A percentile compares a stretch with the other conserved stretches of the same genome.
These are phyloP conservation scores for Prunella himalayana DNA, from an alignment of 2,113 vertebrate genomes.

Conservation along the genomic window DNA sequence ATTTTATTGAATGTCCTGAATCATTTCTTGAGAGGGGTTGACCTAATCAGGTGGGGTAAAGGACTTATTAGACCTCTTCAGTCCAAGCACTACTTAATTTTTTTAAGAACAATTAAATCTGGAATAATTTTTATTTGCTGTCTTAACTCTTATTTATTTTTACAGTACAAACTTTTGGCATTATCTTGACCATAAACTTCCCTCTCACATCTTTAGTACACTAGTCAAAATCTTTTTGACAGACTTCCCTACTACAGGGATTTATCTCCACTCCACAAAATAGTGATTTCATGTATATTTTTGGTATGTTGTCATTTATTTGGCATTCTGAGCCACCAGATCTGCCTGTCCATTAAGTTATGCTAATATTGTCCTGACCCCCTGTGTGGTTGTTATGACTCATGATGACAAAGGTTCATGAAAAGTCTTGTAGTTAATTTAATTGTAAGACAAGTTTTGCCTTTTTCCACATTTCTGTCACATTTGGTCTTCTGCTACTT, in stretches of 20 bases:
- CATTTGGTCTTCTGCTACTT: neutral
- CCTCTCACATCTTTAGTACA: neutral
- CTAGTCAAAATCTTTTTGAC: neutral
- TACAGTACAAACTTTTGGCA: neutral
- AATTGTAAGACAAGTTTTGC: neutral
- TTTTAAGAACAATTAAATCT: neutral
- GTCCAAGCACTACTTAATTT: neutral
- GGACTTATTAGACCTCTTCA: neutral
- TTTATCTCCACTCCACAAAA: neutral
- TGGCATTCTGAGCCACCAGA: neutral
- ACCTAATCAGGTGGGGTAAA: neutral
- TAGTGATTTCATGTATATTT: neutral
- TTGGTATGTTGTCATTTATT: neutral
- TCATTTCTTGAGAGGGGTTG: accelerated
- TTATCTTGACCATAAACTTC: neutral
- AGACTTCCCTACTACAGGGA: neutral
- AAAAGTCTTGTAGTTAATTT: neutral
- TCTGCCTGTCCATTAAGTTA: neutral
- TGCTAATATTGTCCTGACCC: neutral
- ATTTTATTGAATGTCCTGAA: neutral
- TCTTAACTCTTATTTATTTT: neutral
- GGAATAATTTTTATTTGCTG: neutral
- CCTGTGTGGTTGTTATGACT: neutral
- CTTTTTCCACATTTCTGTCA: neutral
- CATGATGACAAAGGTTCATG: neutral